phyloP scores from a whole-genome alignment of 92 coral and sea anemone species.

The Palythoa grandiflora region DNA sequence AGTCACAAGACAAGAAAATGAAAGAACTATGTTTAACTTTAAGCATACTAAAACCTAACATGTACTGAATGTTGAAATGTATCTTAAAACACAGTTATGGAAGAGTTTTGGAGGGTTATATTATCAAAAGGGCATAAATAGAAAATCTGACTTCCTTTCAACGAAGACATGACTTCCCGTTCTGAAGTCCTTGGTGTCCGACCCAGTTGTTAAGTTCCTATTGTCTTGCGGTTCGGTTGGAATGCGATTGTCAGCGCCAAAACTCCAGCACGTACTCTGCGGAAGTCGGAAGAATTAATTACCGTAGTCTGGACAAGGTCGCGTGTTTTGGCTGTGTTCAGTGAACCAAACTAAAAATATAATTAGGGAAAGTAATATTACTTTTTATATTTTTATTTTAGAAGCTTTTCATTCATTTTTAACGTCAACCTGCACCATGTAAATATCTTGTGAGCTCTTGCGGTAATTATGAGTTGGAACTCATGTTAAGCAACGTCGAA shows the following conservation, averaged over 20 bases:
- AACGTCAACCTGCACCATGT: no score
- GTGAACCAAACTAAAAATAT: no score
- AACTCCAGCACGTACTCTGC: not conserved
- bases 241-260: not conserved
- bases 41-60: no score
- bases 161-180: conserved; percentile 11
- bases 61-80: not conserved
- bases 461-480: no score
- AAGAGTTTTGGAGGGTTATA: not conserved
- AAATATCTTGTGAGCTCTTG: no score
- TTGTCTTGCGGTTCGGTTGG: not conserved
- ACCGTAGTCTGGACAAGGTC: not conserved
- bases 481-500: no score
- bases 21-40: no score
- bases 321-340: not conserved
- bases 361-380: no score
- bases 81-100: not conserved
- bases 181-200: not conserved
- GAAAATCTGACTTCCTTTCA: not conserved
- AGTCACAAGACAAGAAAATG: no score
- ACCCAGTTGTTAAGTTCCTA: not conserved
- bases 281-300: conserved; percentile 7
- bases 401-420: no score
- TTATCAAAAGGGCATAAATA: not conserved
- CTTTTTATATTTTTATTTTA: no score